Evolutionary conservation across 2,113 vertebrate genomes (phyloP).

Genomic region (Archilochus colubris): DNA sequence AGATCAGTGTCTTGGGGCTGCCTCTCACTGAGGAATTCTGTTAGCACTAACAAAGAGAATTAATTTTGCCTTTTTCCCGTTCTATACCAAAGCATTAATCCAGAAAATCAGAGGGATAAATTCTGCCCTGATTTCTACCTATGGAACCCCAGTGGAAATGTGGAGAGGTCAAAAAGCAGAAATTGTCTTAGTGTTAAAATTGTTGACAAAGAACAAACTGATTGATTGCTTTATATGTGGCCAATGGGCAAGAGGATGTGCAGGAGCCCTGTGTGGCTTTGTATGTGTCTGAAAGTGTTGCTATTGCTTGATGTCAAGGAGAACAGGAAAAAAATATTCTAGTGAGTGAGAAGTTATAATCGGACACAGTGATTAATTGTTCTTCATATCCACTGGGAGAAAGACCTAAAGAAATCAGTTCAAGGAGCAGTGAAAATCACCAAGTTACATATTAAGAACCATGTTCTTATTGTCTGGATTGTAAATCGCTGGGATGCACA

Average conservation of each 20-base stretch:
- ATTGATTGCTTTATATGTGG: background rate
- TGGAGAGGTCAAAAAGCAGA: slow-evolving; percentile 22
- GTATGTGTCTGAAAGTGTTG: background rate
- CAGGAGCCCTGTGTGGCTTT: background rate
- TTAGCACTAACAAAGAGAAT: slow-evolving; percentile 34
- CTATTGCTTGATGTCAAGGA: background rate
- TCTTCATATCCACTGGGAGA: slow-evolving; percentile 41
- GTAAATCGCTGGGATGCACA: background rate
- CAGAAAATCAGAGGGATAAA: slow-evolving; percentile 35
- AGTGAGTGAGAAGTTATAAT: slow-evolving; percentile 14
- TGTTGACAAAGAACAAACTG: background rate
- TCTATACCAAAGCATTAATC: slow-evolving; percentile 17
- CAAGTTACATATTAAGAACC: background rate
- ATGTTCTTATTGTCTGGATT: background rate
- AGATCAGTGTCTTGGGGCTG: background rate
- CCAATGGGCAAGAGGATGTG: background rate
- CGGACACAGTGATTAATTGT: slow-evolving; percentile 59
- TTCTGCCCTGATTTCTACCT: slow-evolving; percentile 59
- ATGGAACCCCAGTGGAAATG: slow-evolving; percentile 29
- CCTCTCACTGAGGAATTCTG: slow-evolving; percentile 5
- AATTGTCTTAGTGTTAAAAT: background rate
- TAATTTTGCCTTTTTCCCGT: slow-evolving; percentile 61
- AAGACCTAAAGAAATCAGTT: slow-evolving; percentile 49
- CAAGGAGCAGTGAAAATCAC: background rate
- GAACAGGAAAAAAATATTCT: background rate